Conservation (phyloP, 2,113 vertebrate genomes). For the Bos javanicus region DNA sequence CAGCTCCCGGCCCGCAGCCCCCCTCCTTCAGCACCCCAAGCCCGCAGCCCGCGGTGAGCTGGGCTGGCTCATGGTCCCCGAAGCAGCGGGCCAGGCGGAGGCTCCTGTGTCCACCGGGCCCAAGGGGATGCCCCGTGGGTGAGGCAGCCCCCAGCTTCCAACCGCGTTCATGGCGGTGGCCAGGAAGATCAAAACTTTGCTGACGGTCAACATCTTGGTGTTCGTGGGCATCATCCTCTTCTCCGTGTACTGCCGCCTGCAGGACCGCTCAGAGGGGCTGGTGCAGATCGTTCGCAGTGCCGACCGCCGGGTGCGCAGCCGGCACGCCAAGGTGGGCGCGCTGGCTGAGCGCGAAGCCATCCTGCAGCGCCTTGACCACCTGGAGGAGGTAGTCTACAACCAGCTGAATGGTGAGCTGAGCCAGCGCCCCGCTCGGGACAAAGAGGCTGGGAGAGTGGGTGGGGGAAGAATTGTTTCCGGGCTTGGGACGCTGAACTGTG, state of each 20-base stretch:
- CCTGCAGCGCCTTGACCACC: constrained; percentile 94
- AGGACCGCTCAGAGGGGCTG: constrained; percentile 93
- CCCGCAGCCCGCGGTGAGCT: not conserved
- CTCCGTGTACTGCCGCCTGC: constrained; percentile 98
- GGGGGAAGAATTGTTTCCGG: rapidly evolving
- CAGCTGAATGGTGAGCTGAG: constrained; percentile 91
- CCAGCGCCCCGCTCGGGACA: not conserved
- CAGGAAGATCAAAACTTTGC: constrained; percentile 98
- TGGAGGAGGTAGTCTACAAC: constrained; percentile 98
- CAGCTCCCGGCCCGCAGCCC: not conserved
- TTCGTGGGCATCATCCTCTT: constrained; percentile 97
- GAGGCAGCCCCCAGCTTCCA: constrained; percentile 30
- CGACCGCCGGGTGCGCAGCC: constrained; percentile 89
- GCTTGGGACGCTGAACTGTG: rapidly evolving
- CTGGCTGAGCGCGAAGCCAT: constrained; percentile 92
- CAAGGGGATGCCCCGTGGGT: constrained; percentile 49
- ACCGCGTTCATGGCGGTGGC: constrained; percentile 94
- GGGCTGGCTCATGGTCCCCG: constrained; percentile 17
- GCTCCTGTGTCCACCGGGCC: constrained; percentile 58
- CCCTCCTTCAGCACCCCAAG: not conserved
- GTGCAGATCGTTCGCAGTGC: constrained; percentile 90
- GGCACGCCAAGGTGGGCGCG: constrained; percentile 87
- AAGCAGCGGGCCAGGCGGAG: not conserved
- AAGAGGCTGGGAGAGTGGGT: not conserved
- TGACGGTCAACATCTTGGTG: constrained; percentile 98